phyloP scores from a whole-genome alignment of 2,113 vertebrate genomes.

The Aplodontia rufa region DNA sequence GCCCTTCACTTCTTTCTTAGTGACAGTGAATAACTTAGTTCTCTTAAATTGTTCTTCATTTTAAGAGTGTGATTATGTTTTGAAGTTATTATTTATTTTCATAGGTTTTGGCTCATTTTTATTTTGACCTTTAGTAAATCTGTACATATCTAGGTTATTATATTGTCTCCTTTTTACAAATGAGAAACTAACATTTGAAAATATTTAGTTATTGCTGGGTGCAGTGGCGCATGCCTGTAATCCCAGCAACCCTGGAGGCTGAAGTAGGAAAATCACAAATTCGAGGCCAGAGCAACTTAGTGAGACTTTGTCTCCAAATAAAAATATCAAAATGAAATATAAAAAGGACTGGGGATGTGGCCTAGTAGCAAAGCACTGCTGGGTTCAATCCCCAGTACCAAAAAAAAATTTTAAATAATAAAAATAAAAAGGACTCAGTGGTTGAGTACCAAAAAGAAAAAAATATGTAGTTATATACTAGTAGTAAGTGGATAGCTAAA shows the following conservation, averaged over 20 bases:
- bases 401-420: no score
- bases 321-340: no score
- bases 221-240: neutral
- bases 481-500: neutral
- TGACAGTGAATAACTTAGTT: neutral
- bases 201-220: neutral
- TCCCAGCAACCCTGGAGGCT: neutral
- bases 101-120: neutral
- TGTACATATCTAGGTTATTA: neutral
- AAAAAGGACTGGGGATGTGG: no score
- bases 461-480: neutral
- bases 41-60: neutral
- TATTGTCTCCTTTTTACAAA: neutral
- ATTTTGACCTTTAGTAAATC: neutral
- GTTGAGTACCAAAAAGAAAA: neutral
- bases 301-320: neutral
- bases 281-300: neutral
- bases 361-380: no score
- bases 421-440: neutral
- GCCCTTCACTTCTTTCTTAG: neutral
- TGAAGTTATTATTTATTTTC: neutral
- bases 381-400: no score
- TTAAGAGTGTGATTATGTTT: neutral
- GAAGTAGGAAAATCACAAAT: neutral
- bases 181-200: conserved; percentile 20